Percentiles rank a stretch among this genome's conserved stretches.
phyloP scores from a whole-genome alignment of 2,888 invertebrate species.

The Macrophya alboannulata region DNA sequence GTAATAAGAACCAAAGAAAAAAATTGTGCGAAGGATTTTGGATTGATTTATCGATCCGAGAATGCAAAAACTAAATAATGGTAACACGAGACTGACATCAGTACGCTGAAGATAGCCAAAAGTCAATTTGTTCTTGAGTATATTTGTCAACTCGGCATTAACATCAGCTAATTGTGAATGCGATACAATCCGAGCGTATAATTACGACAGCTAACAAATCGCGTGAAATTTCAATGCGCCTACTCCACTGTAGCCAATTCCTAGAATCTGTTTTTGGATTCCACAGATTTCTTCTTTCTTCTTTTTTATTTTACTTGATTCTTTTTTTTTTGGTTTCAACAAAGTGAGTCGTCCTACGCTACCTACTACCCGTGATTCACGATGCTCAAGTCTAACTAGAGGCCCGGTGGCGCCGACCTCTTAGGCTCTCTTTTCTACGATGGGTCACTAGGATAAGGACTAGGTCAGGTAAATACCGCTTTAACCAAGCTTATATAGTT shows the following conservation, averaged over 20 bases:
- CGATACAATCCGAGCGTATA: slow-evolving; percentile 49
- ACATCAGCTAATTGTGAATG: slow-evolving; percentile 34
- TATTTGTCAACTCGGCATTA: slow-evolving; percentile 35
- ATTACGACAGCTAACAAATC: slow-evolving; percentile 46
- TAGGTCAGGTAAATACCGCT: slow-evolving; percentile 55
- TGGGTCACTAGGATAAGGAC: slow-evolving; percentile 53
- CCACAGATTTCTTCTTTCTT: neutral
- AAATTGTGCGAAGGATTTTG: neutral
- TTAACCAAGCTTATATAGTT: slow-evolving; percentile 46
- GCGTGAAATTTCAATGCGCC: slow-evolving; percentile 35
- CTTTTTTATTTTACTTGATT: neutral
- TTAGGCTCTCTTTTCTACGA: slow-evolving; percentile 25
- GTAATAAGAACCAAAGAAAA: neutral
- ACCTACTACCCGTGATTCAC: slow-evolving; percentile 40
- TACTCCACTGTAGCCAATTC: neutral
- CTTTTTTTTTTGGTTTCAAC: neutral
- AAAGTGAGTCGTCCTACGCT: slow-evolving; percentile 29
- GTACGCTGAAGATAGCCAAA: slow-evolving; percentile 33
- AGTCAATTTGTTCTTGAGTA: slow-evolving; percentile 27
- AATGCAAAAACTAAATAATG: neutral
- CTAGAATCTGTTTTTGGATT: slow-evolving; percentile 20
- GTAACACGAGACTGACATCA: neutral
- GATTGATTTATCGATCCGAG: slow-evolving; percentile 33
- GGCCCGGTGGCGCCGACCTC: slow-evolving; percentile 50
- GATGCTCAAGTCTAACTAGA: slow-evolving; percentile 39